Evolutionary conservation across 2,797 vertebrate genomes (phyloP).

Genomic region (Thalassophryne amazonica): DNA sequence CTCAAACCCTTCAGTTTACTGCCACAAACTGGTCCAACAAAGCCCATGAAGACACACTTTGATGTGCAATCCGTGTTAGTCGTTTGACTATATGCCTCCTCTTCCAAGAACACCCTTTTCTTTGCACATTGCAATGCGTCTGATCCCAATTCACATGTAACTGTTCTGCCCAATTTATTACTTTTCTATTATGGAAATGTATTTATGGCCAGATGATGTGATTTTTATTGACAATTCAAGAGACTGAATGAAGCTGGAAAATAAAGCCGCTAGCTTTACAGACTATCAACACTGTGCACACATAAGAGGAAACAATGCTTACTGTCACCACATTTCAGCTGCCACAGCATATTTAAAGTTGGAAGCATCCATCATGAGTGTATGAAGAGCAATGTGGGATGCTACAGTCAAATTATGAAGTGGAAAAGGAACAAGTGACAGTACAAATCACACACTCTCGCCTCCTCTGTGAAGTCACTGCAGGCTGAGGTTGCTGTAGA

Average conservation of each 20-base stretch:
- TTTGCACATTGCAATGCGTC: slow-evolving; percentile 3
- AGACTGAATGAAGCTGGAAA: neutral
- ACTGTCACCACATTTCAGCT: neutral
- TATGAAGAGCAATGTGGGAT: slow-evolving; percentile 10
- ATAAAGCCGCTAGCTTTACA: too few species aligned
- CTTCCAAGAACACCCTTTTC: slow-evolving; percentile 17
- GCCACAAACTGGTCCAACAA: slow-evolving; percentile 7
- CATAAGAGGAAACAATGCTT: slow-evolving; percentile 2
- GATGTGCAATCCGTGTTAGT: slow-evolving; percentile 19
- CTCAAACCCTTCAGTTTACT: slow-evolving; percentile 9
- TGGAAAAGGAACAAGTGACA: slow-evolving; percentile 29
- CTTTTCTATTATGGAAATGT: slow-evolving; percentile 7
- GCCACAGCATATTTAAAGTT: neutral
- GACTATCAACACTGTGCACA: neutral
- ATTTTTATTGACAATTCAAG: neutral
- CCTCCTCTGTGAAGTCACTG: slow-evolving; percentile 2
- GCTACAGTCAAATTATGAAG: slow-evolving; percentile 38
- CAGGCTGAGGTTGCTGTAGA: slow-evolving; percentile 11
- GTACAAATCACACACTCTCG: slow-evolving; percentile 23
- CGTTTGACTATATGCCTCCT: slow-evolving; percentile 13
- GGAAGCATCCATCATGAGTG: slow-evolving; percentile 16
- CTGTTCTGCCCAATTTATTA: slow-evolving; percentile 16
- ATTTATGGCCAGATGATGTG: neutral
- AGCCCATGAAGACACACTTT: slow-evolving; percentile 13
- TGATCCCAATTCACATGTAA: slow-evolving; percentile 9